Base-by-base conservation (phyloP, 1,140 invertebrate species). In the Drosophila burlai region DNA sequence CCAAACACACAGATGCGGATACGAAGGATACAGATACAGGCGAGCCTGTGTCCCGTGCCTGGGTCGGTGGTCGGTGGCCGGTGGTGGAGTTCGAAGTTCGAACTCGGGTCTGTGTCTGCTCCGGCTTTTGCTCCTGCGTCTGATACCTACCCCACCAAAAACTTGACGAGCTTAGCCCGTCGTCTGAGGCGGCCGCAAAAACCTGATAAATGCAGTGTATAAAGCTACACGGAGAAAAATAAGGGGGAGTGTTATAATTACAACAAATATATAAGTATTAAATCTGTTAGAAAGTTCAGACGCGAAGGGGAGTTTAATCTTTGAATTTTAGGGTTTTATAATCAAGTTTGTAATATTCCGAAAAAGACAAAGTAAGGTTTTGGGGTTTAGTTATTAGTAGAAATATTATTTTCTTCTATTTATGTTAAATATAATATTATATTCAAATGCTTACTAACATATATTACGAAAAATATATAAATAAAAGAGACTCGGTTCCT, bases 91-190 rank as follows among this genome's bases (percentile, higher is more conserved):
- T 72, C 72, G 72, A 55, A 40, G 61, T 65, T 75, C 74, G 65
- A 76, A 61, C 55, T 29, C 82, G 54, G 74, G 76, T 50, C 54
- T 60, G 49, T 64, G 59, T 62, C 43, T 65, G 63, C 43, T 47
- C 52, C n/a, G 47, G 65, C 36, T 50, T 76, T 60, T 77, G 63
- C 69, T 66, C 54, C 54, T 24, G 54, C 54, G 74, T 57, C 52
- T 64, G 65, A 54, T 72, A 83, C 85, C 85, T 90, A 90, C 85
- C 85, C 85, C 85, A 90, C 85, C 85, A 90, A 89, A 87, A 90
- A 90, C 85, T 90, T 90, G 85, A 90, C 85, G 66, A 90, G 85
- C 85, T 90, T 90, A 84, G 69, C 61, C 73, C 64, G 38, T 8
- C n/a, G 66, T 57, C 52, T 57, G 40, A 59, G 63, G 13, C 42